Conservation (phyloP, 2,888 invertebrate species). For the Strigamia transsilvanica region DNA sequence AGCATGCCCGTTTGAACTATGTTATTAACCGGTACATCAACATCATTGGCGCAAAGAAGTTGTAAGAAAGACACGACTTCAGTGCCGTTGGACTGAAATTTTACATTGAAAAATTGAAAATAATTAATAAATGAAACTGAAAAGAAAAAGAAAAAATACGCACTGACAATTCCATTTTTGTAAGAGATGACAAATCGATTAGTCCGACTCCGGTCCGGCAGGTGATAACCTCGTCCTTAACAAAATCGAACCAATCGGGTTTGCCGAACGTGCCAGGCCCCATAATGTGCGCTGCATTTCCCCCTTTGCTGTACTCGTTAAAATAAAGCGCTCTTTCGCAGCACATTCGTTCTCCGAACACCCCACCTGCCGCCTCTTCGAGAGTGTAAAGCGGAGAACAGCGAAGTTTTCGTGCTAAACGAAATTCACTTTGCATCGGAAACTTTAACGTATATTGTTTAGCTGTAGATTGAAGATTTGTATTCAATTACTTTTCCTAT, state of each 20-base stretch:
- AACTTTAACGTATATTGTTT: slow-evolving; percentile 67
- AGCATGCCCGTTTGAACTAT: slow-evolving; percentile 77
- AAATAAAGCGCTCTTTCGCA: slow-evolving; percentile 77
- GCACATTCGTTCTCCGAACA: slow-evolving; percentile 76
- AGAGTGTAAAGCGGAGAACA: slow-evolving; percentile 76
- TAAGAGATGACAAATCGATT: slow-evolving; percentile 81
- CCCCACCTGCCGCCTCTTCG: slow-evolving; percentile 72
- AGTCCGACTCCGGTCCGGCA: slow-evolving; percentile 79
- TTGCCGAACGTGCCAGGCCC: slow-evolving; percentile 73
- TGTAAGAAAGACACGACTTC: slow-evolving; percentile 74
- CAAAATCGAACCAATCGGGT: slow-evolving; percentile 74
- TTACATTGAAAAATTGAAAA: too few species aligned
- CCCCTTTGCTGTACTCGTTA: slow-evolving; percentile 68
- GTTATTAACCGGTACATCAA: slow-evolving; percentile 72
- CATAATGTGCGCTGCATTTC: slow-evolving; percentile 68
- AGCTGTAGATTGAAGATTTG: slow-evolving; percentile 52
- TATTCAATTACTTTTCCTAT: not conserved
- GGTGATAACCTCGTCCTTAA: slow-evolving; percentile 76
- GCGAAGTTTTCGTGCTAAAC: slow-evolving; percentile 71
- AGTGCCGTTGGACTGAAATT: slow-evolving; percentile 68
- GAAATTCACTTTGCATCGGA: slow-evolving; percentile 66
- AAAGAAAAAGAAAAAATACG: slow-evolving; percentile 57
- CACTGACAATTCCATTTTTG: slow-evolving; percentile 78
- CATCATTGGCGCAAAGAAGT: slow-evolving; percentile 73
- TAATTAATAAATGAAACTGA: slow-evolving; percentile 48